A percentile compares a stretch with the other conserved stretches of the same genome.
Conservation (phyloP, 2,113 vertebrate genomes). For the Cyphomyrus discorhynchus region DNA sequence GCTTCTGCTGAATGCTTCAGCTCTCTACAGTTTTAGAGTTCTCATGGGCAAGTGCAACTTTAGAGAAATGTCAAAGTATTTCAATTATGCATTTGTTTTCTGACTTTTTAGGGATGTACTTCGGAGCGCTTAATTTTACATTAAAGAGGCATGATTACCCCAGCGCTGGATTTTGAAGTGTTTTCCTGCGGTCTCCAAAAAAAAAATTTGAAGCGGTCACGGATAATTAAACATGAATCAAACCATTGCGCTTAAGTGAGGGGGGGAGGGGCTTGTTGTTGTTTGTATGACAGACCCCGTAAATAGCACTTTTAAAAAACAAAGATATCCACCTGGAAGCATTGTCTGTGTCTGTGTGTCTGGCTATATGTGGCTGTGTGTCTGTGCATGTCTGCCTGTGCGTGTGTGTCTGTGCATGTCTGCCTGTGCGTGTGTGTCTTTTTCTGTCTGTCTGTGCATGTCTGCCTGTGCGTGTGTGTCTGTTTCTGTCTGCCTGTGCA, state of each 20-base stretch:
- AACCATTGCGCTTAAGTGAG: not conserved
- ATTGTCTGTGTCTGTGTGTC: not conserved
- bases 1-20: constrained; percentile 50
- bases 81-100: constrained; percentile 53
- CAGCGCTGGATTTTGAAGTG: constrained; percentile 19
- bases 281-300: not conserved
- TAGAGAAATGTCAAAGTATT: constrained; percentile 49
- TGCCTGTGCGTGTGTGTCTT: not conserved
- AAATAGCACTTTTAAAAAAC: not conserved
- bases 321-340: not conserved
- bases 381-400: not conserved
- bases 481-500: not conserved
- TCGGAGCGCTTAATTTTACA: constrained; percentile 25
- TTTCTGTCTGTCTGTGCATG: not conserved
- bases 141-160: constrained; percentile 28
- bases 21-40: constrained; percentile 29
- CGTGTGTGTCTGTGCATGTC: not conserved
- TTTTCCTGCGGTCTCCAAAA: constrained; percentile 11
- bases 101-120: constrained; percentile 13
- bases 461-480: not conserved
- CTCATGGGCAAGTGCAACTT: constrained; percentile 36
- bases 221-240: constrained; percentile 28
- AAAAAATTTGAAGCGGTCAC: constrained; percentile 3
- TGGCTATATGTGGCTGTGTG: not conserved
- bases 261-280: not conserved